These are phyloP conservation scores for Melanotus villosus DNA, from an alignment of 2,888 invertebrate species.

Conservation along the genomic window DNA sequence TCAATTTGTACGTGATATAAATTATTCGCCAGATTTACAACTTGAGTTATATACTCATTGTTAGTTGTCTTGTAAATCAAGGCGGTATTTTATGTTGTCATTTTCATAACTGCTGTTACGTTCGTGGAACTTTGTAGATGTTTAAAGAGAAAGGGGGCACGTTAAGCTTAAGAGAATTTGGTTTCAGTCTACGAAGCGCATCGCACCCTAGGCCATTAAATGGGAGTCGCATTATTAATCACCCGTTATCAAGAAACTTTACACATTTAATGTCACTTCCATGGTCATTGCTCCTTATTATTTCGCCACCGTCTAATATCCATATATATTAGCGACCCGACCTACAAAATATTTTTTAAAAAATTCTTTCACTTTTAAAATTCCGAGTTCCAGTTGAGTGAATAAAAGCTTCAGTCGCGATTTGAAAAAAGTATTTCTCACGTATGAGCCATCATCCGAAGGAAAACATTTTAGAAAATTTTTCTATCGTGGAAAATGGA, in stretches of 20 bases:
- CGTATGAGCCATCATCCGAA: no score
- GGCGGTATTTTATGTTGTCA: no score
- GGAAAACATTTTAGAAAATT: not conserved
- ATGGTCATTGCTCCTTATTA: slow-evolving; percentile 27
- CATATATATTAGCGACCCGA: not conserved
- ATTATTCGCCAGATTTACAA: no score
- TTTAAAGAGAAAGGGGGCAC: not conserved
- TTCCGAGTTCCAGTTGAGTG: no score
- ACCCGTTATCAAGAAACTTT: slow-evolving; percentile 27
- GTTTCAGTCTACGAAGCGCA: not conserved
- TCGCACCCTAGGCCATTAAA: slow-evolving; percentile 26
- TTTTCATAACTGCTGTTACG: no score
- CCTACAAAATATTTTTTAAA: no score
- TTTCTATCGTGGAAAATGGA: slow-evolving; percentile 1
- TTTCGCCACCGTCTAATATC: not conserved
- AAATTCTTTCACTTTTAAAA: no score
- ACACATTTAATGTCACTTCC: slow-evolving; percentile 22
- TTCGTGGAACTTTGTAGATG: not conserved
- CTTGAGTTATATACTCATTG: no score
- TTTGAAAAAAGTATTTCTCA: no score
- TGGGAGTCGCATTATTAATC: slow-evolving; percentile 30
- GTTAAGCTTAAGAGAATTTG: not conserved
- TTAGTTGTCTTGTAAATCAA: no score
- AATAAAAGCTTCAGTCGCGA: no score
- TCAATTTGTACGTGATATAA: no score